Evolutionary conservation across 2,113 vertebrate species (phyloP), one percentile per base, ranked within the genome.

Genomic region (Stomatorhinus ivindoensis): DNA sequence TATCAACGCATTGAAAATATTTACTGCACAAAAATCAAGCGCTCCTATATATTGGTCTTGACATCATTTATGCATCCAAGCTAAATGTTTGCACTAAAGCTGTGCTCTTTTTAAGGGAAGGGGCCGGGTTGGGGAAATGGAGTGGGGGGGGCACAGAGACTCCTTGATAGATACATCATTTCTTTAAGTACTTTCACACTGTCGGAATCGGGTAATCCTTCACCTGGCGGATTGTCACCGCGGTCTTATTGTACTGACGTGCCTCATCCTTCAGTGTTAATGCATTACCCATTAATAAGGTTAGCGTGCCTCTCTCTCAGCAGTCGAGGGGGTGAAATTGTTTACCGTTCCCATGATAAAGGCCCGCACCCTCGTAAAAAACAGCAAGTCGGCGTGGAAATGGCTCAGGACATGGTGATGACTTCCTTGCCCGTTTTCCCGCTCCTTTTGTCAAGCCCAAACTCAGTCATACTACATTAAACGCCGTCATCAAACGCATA

Each of bases 1-100:
- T 89, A 86, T 90, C 80, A 69, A 90, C 87, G 53, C 55, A 42
- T 73, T 88, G 47, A 85, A 87, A 88, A 90, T 86, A 88, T 90
- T 88, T 88, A 86, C 55, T 42, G 46, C 55, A 76, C 17, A 88
- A 31, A 61, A 88, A 85, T 42, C 24, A 83, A 61, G 87, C 73
- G 47, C 47, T 88, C 65, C 51, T 69, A 80, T 73, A 76, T 86
- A 61, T 88, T 61, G 88, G 87, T 48, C 87, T 88, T 89, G 90
- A 88, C 90, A 90, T 90, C 82, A 73, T 88, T 90, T 88, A 76
- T 87, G 84, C n/a, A 35, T 86, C 55, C 46, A 69, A 13, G 76
- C 35, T 19, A 88, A 88, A 53, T 61, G 50, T 19, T 58, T 46
- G 87, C 73, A 35, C 39, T 31, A 42, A 50, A 87, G 39, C 35